Base-by-base conservation (phyloP, 2,797 vertebrate species). In the Acanthurus tractus region DNA sequence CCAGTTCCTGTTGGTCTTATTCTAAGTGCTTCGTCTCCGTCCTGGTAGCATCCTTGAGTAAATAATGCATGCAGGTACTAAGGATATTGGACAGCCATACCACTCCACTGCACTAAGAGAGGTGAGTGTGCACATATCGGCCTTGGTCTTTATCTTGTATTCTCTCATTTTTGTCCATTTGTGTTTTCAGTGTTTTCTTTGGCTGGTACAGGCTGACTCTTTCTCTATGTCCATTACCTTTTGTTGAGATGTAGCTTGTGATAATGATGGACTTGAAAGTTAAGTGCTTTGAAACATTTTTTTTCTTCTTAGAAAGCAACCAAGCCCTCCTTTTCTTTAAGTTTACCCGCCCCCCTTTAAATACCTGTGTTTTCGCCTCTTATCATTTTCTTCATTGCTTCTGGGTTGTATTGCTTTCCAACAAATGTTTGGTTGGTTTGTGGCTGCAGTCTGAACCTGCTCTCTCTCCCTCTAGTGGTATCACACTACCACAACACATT, bases 21-120 rank as follows among this genome's bases (percentile, higher is more conserved):
- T 76, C 25, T 81, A 75, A 92, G 85, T 87, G 85, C 85, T 80
- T 79, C 36, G 42, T 82, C 77, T 88, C 59, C 70, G 81, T 68
- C 61, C 74, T 61, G 73, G 50, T 69, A 78, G 75, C 86, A 76
- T 86, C 79, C 74, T 82, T 70, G 57, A 72, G 83, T 94, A 84
- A 95, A 95, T 95, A 93, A 95, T 95, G 83, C 70, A 94, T 91
- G 87, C 66, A 76, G 65, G 66, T 68, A 46, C 84, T 58, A 75
- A 86, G 79, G 72, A 74, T 85, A 86, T 79, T 83, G 76, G 88
- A 87, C 82, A 82, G 74, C 72, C 50, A 15, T 70, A 70, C 65
- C 62, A 62, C 86, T 74, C 74, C 38, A 20, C 74, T 8, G 48
- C 73, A 72, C 79, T 79, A 75, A 82, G 70, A 86, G 62, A 53